Conservation (phyloP, 2,113 vertebrate genomes). For the Eurypyga helias region DNA sequence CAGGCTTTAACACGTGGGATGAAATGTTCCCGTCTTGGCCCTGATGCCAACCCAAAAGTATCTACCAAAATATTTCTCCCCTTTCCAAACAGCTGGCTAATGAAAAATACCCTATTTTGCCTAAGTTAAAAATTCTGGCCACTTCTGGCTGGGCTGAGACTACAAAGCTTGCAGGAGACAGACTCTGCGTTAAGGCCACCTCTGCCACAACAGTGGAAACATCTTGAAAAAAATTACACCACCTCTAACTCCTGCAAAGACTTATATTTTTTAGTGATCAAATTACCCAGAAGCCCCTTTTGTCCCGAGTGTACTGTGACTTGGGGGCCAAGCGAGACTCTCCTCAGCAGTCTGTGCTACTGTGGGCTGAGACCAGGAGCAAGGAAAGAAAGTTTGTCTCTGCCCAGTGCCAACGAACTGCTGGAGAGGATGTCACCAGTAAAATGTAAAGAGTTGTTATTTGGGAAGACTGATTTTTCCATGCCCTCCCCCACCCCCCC, state of each 20-base stretch:
- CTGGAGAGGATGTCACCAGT: not conserved
- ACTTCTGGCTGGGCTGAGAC: not conserved
- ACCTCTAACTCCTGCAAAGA: not conserved
- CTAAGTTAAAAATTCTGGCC: not conserved
- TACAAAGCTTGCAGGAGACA: not conserved
- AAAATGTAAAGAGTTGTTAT: not conserved
- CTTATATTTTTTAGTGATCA: not conserved
- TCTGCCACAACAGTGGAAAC: not conserved
- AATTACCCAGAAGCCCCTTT: not conserved
- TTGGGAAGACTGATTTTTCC: not conserved
- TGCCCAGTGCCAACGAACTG: not conserved
- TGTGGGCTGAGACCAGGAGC: not conserved
- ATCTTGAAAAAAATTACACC: not conserved
- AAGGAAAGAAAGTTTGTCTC: not conserved
- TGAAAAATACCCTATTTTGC: not conserved
- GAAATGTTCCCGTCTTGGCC: not conserved
- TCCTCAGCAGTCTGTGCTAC: not conserved
- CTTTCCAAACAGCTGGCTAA: not conserved
- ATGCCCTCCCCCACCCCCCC: too few relatives aligned
- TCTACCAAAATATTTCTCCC: not conserved
- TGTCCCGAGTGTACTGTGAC: not conserved
- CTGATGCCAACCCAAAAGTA: not conserved
- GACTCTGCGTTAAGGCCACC: not conserved
- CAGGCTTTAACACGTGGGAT: not conserved
- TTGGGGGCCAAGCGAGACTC: not conserved